These are phyloP conservation scores for Sebastes glaucus DNA, from an alignment of 2,797 vertebrate species.

Conservation along the genomic window DNA sequence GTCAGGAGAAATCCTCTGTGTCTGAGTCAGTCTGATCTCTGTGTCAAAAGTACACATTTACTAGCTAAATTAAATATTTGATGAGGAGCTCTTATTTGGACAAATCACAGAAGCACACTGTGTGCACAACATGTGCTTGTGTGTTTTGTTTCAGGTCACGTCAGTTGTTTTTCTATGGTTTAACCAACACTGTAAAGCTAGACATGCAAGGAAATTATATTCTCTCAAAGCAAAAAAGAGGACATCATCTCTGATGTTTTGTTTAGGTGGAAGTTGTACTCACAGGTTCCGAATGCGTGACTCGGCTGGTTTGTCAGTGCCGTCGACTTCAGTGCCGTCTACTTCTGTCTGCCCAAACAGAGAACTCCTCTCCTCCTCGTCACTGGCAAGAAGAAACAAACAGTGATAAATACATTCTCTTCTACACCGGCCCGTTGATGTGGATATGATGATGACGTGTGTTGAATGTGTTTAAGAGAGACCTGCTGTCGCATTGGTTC, in stretches of 20 bases:
- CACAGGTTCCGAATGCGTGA: constrained; percentile 93
- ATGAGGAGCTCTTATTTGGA: not conserved
- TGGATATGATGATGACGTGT: not conserved
- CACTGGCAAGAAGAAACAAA: constrained; percentile 68
- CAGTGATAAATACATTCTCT: not conserved
- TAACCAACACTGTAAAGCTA: not conserved
- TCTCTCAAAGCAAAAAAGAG: not conserved
- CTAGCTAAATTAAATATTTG: not conserved
- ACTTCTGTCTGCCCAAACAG: constrained; percentile 74
- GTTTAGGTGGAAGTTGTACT: constrained; percentile 67
- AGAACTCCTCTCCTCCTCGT: constrained; percentile 86
- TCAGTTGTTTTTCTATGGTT: not conserved
- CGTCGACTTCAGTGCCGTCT: constrained; percentile 71
- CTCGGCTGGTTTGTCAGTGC: constrained; percentile 80
- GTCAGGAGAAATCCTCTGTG: not conserved
- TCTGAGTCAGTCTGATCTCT: not conserved
- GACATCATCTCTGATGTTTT: not conserved
- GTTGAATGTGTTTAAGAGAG: not conserved
- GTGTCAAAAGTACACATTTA: not conserved
- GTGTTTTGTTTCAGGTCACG: not conserved
- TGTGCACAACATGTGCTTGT: not conserved
- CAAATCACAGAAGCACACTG: not conserved
- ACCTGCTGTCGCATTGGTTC: constrained; percentile 90
- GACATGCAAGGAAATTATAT: not conserved
- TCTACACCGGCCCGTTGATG: not conserved